A percentile compares a stretch with the other conserved stretches of the same genome.
Conservation (phyloP, 2,888 invertebrate species). For the Amblyteles armatorius region DNA sequence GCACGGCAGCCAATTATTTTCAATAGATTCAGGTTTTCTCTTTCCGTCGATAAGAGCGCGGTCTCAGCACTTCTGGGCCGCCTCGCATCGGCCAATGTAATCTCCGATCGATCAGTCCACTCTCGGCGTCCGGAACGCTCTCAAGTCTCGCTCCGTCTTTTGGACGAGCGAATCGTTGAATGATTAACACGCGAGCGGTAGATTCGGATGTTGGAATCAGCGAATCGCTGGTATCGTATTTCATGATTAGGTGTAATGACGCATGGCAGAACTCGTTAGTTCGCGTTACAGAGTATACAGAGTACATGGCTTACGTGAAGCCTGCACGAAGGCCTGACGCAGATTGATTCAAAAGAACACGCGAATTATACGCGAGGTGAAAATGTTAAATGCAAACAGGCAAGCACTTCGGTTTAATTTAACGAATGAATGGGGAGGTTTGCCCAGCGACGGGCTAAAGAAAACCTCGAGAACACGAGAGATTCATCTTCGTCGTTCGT, state of each 20-base stretch:
- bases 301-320: neutral
- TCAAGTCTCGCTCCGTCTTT: too few relatives aligned
- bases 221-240: neutral
- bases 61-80: too few relatives aligned
- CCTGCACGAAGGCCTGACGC: neutral
- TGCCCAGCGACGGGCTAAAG: neutral
- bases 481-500: neutral
- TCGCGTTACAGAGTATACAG: neutral
- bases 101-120: too few relatives aligned
- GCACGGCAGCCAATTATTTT: too few relatives aligned
- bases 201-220: neutral
- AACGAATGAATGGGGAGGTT: neutral
- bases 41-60: too few relatives aligned
- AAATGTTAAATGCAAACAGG: neutral
- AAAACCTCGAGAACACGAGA: slow-evolving; percentile 1
- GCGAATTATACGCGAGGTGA: neutral
- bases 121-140: too few relatives aligned
- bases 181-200: too few relatives aligned
- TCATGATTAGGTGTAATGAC: neutral
- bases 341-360: neutral
- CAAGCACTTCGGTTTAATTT: neutral
- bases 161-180: too few relatives aligned
- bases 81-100: too few relatives aligned
- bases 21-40: too few relatives aligned
- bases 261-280: neutral